Evolutionary conservation across 2,797 vertebrate genomes (phyloP).

Genomic region (Phataginus tricuspis): DNA sequence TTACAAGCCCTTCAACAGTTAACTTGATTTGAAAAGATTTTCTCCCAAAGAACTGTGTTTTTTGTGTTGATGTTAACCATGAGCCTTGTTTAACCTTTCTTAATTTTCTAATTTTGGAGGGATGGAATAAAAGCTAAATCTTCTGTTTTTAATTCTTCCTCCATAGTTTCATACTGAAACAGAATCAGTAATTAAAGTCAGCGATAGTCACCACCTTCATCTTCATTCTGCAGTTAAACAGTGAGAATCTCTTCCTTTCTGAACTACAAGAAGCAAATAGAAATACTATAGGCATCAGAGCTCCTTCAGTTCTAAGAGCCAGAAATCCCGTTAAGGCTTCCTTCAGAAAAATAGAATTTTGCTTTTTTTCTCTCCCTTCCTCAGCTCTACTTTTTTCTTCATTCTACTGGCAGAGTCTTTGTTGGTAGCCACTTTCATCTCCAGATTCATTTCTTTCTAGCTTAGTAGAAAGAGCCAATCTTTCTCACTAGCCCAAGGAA

Average conservation of each 20-base stretch:
- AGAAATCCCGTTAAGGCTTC: neutral
- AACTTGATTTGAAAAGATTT: neutral
- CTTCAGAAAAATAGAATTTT: neutral
- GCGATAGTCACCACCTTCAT: neutral
- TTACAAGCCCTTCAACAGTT: neutral
- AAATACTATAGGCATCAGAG: neutral
- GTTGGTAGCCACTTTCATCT: neutral
- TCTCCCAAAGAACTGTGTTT: neutral
- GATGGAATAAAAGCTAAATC: neutral
- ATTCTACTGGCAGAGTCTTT: neutral
- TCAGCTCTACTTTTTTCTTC: neutral
- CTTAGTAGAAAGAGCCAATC: neutral
- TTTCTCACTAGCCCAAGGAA: neutral
- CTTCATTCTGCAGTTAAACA: neutral
- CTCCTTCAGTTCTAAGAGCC: neutral
- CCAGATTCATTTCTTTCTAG: neutral
- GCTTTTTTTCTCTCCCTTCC: neutral
- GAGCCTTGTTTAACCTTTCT: neutral
- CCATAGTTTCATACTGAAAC: neutral
- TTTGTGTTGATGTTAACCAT: neutral
- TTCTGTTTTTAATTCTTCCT: slow-evolving; percentile 11
- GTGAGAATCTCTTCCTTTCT: neutral
- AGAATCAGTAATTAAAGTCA: neutral
- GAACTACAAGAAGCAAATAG: neutral
- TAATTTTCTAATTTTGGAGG: too few species aligned